Evolutionary conservation across 2,888 invertebrate genomes (phyloP), one percentile per base, ranked within the genome.

Genomic region (Tridacna crocea): DNA sequence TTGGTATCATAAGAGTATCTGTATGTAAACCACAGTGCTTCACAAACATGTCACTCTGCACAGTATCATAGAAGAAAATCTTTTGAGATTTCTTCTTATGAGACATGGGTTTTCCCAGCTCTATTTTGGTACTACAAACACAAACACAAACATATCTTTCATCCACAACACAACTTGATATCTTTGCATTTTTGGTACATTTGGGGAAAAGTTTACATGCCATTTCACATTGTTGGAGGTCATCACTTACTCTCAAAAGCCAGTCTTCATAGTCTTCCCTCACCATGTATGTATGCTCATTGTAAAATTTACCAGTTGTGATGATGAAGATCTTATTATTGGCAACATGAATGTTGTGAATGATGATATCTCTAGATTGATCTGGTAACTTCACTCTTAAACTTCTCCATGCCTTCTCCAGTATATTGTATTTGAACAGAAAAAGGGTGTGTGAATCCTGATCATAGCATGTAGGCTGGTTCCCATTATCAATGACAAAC

Each of bases 341-440:
- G 72, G 89, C 89, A 24, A 79, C 79, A 19, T 87, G 26, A 15
- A 91, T 79, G 36, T 80, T 79, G 47, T 88, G 86, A 24, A 91
- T 76, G 0, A 68, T 83, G 10, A 88, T 82, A 79, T 87, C 87
- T 60, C 77, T 55, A 79, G 82, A 83, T 12, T 76, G 75, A n/a
- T 85, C 83, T 12, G 89, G 89, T 22, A 89, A 68, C 24, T 76
- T 55, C 1, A 89, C 75, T 51, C 82, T 82, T 15, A 88, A 77
- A 27, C 87, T 88, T 11, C 87, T 87, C 91, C 91, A 91, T 1
- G 79, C 84, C 65, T 82, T 89, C 61, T 89, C 88, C 15, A 74
- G 36, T 0, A 90, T 79, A 63, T 82, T 83, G 73, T 86, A 91
- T 72, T 87, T 85, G 75, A 85, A 87, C 26, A 88, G 48, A 55